These are phyloP conservation scores for Pipa parva DNA, from an alignment of 2,113 vertebrate genomes.

Conservation along the genomic window DNA sequence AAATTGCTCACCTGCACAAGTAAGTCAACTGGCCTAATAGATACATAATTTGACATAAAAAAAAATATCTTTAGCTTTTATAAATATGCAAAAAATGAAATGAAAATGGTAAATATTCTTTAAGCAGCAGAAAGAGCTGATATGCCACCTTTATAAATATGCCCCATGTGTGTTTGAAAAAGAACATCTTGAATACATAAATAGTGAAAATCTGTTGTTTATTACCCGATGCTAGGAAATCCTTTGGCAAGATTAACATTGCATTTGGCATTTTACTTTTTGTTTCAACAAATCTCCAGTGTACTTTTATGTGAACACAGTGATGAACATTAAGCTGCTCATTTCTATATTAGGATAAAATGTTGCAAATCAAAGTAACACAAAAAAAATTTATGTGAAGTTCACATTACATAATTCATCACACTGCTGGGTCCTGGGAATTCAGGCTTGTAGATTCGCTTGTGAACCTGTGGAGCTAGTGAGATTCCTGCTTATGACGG, in stretches of 20 bases:
- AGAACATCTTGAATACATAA: background rate
- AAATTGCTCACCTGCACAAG: no score
- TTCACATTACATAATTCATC: constrained; percentile 54
- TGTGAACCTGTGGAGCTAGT: no score
- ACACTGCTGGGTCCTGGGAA: constrained; percentile 58
- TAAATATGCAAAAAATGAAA: no score
- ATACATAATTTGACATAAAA: no score
- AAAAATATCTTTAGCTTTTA: no score
- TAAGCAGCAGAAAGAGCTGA: no score
- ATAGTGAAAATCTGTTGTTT: constrained; percentile 7
- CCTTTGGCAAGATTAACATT: constrained; percentile 33
- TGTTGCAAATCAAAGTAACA: constrained; percentile 39
- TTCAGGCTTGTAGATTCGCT: constrained; percentile 31
- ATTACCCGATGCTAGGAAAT: constrained; percentile 14
- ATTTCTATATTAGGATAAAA: constrained; percentile 63
- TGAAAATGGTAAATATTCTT: no score
- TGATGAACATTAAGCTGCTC: constrained; percentile 43
- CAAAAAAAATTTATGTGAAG: constrained; percentile 57
- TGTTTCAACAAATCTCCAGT: constrained; percentile 40
- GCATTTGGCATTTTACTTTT: constrained; percentile 44
- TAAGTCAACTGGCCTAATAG: no score
- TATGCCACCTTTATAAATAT: no score
- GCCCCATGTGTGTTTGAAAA: no score
- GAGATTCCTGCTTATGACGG: no score
- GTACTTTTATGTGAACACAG: constrained; percentile 43